Conservation (phyloP, 2,113 vertebrate species). For the Bombycilla garrulus region DNA sequence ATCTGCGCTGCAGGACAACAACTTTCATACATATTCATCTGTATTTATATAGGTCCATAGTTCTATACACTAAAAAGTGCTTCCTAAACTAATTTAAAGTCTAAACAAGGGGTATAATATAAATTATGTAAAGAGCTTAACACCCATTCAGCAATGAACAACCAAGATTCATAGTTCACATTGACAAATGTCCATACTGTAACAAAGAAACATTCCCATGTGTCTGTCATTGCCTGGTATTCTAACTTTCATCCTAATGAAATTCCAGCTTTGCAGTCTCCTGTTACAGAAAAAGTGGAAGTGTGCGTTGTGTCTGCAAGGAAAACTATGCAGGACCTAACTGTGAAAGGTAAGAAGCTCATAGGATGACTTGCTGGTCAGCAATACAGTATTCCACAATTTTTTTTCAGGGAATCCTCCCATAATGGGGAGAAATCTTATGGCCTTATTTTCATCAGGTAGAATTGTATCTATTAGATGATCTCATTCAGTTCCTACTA, state of each 20-base stretch:
- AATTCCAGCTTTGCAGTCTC: slow-evolving; percentile 86
- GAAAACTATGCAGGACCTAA: slow-evolving; percentile 90
- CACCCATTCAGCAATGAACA: background rate
- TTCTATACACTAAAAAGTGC: background rate
- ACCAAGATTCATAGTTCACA: background rate
- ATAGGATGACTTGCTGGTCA: background rate
- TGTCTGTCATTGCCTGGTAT: background rate
- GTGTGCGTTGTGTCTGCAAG: slow-evolving; percentile 86
- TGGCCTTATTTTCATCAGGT: background rate
- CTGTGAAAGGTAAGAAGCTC: slow-evolving; percentile 88
- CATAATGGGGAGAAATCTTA: background rate
- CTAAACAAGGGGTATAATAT: background rate
- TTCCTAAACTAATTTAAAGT: background rate
- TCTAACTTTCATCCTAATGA: background rate
- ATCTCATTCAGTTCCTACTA: background rate
- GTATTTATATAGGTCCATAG: background rate
- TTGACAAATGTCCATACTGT: background rate
- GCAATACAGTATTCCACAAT: background rate
- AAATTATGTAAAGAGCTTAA: background rate
- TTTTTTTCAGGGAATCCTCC: background rate
- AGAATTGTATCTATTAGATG: background rate
- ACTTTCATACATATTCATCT: background rate
- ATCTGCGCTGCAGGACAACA: background rate
- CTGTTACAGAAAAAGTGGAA: slow-evolving; percentile 81
- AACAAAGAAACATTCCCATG: background rate